phyloP scores from a whole-genome alignment of 1,140 invertebrate genomes.

The Caenorhabditis inopinata region DNA sequence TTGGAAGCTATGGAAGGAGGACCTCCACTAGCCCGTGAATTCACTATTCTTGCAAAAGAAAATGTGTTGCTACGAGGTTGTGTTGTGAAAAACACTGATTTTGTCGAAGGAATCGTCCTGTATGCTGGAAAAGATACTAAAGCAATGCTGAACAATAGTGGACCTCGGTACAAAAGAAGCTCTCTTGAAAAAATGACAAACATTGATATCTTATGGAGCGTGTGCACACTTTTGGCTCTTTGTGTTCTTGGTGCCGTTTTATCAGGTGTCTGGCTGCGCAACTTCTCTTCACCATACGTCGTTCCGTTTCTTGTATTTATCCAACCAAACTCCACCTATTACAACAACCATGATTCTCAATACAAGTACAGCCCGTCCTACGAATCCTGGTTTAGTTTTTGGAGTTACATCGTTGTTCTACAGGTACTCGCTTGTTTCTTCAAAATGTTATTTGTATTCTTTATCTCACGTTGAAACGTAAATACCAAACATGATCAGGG shows the following conservation, averaged over 20 bases:
- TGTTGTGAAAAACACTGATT: conserved; percentile 87
- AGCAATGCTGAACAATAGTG: conserved; percentile 94
- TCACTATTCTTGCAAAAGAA: conserved; percentile 72
- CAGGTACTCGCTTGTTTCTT: too few species aligned
- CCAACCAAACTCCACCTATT: conserved; percentile 66
- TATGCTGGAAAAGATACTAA: conserved; percentile 97
- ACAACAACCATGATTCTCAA: background rate
- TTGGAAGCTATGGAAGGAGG: conserved; percentile 40
- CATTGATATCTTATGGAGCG: conserved; percentile 91
- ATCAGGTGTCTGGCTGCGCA: conserved; percentile 51
- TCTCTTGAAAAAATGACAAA: conserved; percentile 89
- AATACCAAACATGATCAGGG: too few species aligned
- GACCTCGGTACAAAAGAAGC: conserved; percentile 87
- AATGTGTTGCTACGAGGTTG: conserved; percentile 91
- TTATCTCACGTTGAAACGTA: too few species aligned
- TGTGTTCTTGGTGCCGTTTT: conserved; percentile 83
- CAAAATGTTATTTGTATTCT: too few species aligned
- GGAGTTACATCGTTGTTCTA: conserved; percentile 90
- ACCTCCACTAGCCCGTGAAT: conserved; percentile 40
- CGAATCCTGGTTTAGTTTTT: conserved; percentile 85
- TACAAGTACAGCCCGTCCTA: conserved; percentile 70
- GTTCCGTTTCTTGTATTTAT: conserved; percentile 5
- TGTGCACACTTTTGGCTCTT: conserved; percentile 83
- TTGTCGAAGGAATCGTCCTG: conserved; percentile 91
- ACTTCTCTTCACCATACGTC: background rate